Percentiles rank a stretch among this genome's conserved stretches.
These are phyloP conservation scores for Gasteruption jaculator DNA, from an alignment of 2,888 invertebrate species.

Conservation along the genomic window DNA sequence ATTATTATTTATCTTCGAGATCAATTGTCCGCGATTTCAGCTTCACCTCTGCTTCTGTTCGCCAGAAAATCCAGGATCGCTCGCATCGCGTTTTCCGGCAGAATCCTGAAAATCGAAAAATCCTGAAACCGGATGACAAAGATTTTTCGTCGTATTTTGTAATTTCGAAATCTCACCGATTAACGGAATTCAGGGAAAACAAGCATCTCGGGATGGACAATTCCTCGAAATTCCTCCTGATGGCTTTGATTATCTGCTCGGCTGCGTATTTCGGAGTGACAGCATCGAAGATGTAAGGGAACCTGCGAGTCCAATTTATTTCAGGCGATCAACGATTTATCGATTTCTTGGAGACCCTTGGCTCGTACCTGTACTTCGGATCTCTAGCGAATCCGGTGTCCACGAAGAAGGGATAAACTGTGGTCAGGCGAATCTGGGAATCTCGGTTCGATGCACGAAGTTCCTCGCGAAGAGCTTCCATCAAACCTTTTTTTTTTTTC, in stretches of 20 bases:
- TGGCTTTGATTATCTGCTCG: conserved; percentile 34
- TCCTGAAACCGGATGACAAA: neutral
- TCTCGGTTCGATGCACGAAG: conserved; percentile 24
- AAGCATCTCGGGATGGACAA: conserved; percentile 40
- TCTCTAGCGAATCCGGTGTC: conserved; percentile 50
- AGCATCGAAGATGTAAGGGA: conserved; percentile 35
- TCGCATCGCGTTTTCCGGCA: conserved; percentile 31
- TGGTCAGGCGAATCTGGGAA: conserved; percentile 51
- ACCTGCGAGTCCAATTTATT: conserved; percentile 23
- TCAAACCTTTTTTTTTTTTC: conserved; percentile 40
- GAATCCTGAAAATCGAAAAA: conserved; percentile 27
- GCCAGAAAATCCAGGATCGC: conserved; percentile 35
- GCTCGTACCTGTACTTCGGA: conserved; percentile 48
- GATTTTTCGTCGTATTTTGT: too few relatives aligned
- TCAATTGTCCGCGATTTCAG: too few relatives aligned
- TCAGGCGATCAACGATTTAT: neutral
- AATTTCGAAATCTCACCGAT: conserved; percentile 28
- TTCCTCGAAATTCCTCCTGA: conserved; percentile 38
- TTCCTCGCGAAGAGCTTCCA: conserved; percentile 42
- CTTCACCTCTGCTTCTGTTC: too few relatives aligned
- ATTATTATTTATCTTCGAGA: too few relatives aligned
- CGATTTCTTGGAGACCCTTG: neutral
- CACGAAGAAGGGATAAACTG: conserved; percentile 57
- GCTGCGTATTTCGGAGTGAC: conserved; percentile 36
- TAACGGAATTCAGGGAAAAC: conserved; percentile 30